Evolutionary conservation across 2,888 invertebrate species (phyloP).

Genomic region (Agrypnus murinus): DNA sequence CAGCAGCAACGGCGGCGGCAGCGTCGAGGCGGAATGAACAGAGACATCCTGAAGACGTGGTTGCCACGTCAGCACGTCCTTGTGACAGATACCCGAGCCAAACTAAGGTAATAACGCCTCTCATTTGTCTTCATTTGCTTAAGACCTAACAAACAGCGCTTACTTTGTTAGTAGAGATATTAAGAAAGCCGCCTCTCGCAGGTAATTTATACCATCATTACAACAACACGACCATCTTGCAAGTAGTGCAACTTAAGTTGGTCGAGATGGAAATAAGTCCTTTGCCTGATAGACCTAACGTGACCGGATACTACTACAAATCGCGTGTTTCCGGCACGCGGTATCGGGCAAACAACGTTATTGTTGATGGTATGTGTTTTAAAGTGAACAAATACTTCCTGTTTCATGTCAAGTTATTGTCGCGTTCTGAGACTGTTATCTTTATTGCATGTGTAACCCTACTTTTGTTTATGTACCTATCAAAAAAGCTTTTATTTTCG

Average conservation of each 20-base stretch:
- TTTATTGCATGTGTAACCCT: conserved; percentile 35
- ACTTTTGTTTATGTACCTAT: conserved; percentile 33
- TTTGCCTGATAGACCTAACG: conserved; percentile 43
- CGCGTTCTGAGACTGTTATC: conserved; percentile 35
- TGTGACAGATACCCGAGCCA: conserved; percentile 65
- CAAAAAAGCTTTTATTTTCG: conserved; percentile 36
- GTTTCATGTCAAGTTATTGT: conserved; percentile 37
- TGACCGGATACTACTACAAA: conserved; percentile 48
- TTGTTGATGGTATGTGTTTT: conserved; percentile 37
- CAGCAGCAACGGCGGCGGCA: conserved; percentile 55
- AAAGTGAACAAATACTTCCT: conserved; percentile 34
- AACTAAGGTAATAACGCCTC: conserved; percentile 70
- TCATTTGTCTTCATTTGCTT: conserved; percentile 71
- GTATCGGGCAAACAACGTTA: conserved; percentile 38
- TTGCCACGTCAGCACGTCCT: conserved; percentile 62
- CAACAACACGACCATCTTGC: conserved; percentile 42
- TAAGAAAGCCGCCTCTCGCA: conserved; percentile 57
- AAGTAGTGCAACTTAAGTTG: conserved; percentile 37
- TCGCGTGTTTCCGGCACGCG: conserved; percentile 45
- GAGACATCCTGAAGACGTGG: conserved; percentile 59
- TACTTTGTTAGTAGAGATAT: conserved; percentile 61
- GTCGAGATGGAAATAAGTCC: conserved; percentile 31
- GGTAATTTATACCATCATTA: conserved; percentile 57
- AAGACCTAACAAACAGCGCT: conserved; percentile 64
- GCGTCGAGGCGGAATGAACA: conserved; percentile 59